Evolutionary conservation across 2,113 vertebrate genomes (phyloP), one percentile per base, ranked within the genome.

Genomic region (Serranochromis macrocephalus): DNA sequence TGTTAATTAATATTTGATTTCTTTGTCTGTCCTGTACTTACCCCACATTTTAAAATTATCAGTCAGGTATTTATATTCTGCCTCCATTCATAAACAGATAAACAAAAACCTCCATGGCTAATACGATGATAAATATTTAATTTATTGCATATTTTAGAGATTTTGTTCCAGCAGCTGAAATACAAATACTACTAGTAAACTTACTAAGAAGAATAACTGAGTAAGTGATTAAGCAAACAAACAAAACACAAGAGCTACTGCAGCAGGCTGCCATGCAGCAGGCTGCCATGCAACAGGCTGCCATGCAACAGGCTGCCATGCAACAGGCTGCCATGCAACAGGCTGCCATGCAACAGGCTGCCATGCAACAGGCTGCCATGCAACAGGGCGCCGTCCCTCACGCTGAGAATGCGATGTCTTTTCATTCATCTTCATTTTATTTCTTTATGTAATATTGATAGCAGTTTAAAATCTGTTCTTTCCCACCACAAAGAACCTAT

Each of bases 401-500:
- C 9, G 1, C 2, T 7, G 17, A 31, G 17, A 63, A 66, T 11
- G 33, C 0, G 3, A 12, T 0, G 11, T 13, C 33, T 68, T 38
- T 21, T 1, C 33, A 68, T 66, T 5, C 1, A n/a, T 66, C 33
- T 10, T n/a, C 33, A 38, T 13, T 68, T 2, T 5, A 38, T 66
- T 38, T n/a, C 14, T 47, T 47, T 17, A 17, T 71, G 7, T 40
- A 40, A 13, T 71, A 16, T 26, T 71, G 12, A 2, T 0, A 3
- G 12, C 5, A 24, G 40, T 71, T 71, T 42, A 71, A 24, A 24
- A 31, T 31, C 26, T 0, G 14, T 0, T 31, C 57, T 31, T 9
- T 31, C 57, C 14, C 14, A 0, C 0, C 26, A 61, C 5, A 61
- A 45, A 42, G n/a, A 42, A 1, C 0, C n/a, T 26, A 16, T 4